Conservation (phyloP, 2,888 invertebrate species). For the Hypselothyrea guttata region DNA sequence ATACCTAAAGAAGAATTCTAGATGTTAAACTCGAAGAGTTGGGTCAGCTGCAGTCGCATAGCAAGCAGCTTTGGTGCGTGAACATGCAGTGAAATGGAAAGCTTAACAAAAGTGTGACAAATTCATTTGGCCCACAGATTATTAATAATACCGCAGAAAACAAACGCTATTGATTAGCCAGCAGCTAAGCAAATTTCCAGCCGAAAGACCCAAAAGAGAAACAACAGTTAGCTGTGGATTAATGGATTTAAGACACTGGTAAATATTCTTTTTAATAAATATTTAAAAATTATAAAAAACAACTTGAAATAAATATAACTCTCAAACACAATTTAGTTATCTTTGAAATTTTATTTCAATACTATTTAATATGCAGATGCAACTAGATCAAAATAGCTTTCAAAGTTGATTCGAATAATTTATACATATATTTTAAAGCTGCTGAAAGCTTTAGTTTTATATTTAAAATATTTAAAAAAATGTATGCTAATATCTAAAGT, state of each 20-base stretch:
- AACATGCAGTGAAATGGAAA: conserved; percentile 62
- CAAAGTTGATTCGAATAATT: too few relatives aligned
- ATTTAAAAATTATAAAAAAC: too few relatives aligned
- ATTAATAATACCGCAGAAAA: conserved; percentile 44
- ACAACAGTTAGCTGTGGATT: conserved; percentile 22
- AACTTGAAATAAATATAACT: too few relatives aligned
- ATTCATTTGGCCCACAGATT: conserved; percentile 55
- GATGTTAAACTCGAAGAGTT: neutral
- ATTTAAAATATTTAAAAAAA: too few relatives aligned
- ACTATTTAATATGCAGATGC: too few relatives aligned
- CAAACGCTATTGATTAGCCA: conserved; percentile 48
- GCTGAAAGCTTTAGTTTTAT: too few relatives aligned
- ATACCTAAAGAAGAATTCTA: neutral
- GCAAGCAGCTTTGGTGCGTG: neutral
- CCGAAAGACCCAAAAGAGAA: conserved; percentile 5
- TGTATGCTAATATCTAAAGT: too few relatives aligned
- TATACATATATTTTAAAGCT: too few relatives aligned
- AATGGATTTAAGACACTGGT: neutral
- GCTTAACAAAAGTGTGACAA: conserved; percentile 61
- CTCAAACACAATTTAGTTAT: too few relatives aligned
- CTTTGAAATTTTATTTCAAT: too few relatives aligned
- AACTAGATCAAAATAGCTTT: too few relatives aligned
- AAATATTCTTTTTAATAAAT: too few relatives aligned
- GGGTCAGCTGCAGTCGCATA: neutral
- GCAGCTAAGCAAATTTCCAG: conserved; percentile 14